Conservation (phyloP, 2,888 invertebrate genomes). For the Pyrochroa serraticornis region DNA sequence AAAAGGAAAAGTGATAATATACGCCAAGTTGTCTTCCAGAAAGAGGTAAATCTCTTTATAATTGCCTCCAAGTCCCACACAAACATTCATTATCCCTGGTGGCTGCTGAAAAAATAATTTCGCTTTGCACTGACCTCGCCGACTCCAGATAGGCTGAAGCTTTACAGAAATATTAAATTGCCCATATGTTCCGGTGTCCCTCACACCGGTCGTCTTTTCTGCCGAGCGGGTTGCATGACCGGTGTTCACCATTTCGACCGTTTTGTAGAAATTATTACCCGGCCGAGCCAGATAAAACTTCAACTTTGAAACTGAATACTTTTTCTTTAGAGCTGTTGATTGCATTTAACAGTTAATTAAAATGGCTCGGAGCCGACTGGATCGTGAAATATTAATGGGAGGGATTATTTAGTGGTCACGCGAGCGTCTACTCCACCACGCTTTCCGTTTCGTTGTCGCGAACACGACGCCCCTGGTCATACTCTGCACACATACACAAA, state of each 20-base stretch:
- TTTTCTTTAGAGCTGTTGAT: slow-evolving; percentile 35
- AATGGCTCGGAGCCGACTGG: slow-evolving; percentile 33
- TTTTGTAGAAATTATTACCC: slow-evolving; percentile 27
- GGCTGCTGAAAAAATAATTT: no score
- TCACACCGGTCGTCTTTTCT: no score
- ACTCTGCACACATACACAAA: slow-evolving; percentile 3
- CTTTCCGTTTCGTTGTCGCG: slow-evolving; percentile 29
- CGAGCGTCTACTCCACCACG: slow-evolving; percentile 34
- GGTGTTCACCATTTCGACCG: slow-evolving; percentile 18
- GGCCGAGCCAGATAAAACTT: slow-evolving; percentile 27
- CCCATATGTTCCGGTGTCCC: neutral
- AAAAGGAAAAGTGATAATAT: no score
- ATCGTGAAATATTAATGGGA: slow-evolving; percentile 39
- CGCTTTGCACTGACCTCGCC: no score
- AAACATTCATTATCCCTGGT: no score
- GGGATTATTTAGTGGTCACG: slow-evolving; percentile 41
- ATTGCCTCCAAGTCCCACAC: no score
- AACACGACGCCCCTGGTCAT: slow-evolving; percentile 33
- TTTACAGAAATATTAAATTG: no score
- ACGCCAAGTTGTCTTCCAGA: no score
- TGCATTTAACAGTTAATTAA: slow-evolving; percentile 42
- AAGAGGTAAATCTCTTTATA: no score
- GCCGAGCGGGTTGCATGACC: slow-evolving; percentile 13
- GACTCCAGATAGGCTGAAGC: no score
- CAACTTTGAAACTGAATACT: slow-evolving; percentile 29